Evolutionary conservation across 2,113 vertebrate genomes (phyloP).

Genomic region (Mobula birostris): DNA sequence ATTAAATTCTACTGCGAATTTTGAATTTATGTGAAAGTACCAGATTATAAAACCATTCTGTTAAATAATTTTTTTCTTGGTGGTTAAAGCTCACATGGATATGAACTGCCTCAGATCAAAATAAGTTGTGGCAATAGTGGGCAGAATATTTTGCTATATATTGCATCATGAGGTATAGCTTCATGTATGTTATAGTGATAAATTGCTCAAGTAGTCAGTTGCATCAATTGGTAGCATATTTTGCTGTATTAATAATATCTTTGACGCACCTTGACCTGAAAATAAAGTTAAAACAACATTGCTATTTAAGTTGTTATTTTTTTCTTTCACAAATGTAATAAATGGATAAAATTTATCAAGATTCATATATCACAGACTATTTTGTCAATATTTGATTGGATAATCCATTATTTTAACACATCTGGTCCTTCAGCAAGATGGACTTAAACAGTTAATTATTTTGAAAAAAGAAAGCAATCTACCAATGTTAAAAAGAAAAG

Average conservation of each 20-base stretch:
- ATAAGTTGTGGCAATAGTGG: not conserved
- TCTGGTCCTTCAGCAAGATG: not conserved
- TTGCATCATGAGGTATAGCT: not conserved
- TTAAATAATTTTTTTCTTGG: not conserved
- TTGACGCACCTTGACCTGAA: not conserved
- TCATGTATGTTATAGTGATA: not conserved
- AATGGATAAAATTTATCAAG: not conserved
- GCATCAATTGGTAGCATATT: not conserved
- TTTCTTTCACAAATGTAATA: not conserved
- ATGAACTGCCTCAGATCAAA: not conserved
- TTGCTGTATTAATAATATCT: not conserved
- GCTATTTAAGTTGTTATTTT: not conserved
- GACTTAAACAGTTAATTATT: not conserved
- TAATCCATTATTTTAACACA: not conserved
- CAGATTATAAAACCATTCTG: not conserved
- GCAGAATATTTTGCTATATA: not conserved
- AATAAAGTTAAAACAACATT: not conserved
- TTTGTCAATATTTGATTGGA: not conserved
- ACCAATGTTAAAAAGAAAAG: not conserved
- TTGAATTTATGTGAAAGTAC: not conserved
- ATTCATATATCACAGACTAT: not conserved
- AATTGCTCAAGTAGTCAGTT: not conserved
- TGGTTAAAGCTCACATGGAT: not conserved
- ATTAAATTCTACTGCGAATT: not conserved
- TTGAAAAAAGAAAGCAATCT: not conserved